Evolutionary conservation across 2,888 invertebrate species (phyloP), one percentile per base, ranked within the genome.

Genomic region (Taphrorychus bicolor): DNA sequence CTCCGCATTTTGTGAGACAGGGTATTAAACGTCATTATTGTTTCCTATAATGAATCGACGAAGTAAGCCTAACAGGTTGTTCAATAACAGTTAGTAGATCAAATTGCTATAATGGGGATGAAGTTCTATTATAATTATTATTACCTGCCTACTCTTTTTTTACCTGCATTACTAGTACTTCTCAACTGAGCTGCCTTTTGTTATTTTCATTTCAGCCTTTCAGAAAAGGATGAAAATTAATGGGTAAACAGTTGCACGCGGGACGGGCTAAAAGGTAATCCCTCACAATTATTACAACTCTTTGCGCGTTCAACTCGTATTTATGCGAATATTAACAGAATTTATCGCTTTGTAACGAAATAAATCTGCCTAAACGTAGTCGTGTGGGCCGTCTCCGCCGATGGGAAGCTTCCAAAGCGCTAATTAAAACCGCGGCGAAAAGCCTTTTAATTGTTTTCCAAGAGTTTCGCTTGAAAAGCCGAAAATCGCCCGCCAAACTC

Each of bases 291-390:
- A 62, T 54, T 62, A 56, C 54, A 62, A 62, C 54, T 60, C 54
- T 56, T 62, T 23, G 62, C 45, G 51, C 40, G 49, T 63, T 57
- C 48, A 58, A 49, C 22, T 63, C 41, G 63, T 57, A 63, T 63
- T 63, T 63, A 63, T 63, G 63, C 57, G 63, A 63, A 63, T 63
- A 63, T 63, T 63, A 63, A 49, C 49, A 58, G 16, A 57, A 63
- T 63, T 63, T 63, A 63, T 57, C 41, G 57, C 51, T 41, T 58
- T 49, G 49, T 40, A 63, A n/a, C 45, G 57, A 63, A 49, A 63
- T 63, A 63, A 63, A 63, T 63, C 63, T 62, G 49, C 62, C 62
- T 56, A 62, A 62, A 62, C 40, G 54, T 45, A 54, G 48, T 56
- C 14, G 66, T 57, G 66, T 66, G 54, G 66, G 66, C 57, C 24